Evolutionary conservation across 2,888 invertebrate genomes (phyloP).

Genomic region (Drosophila kuntzei): DNA sequence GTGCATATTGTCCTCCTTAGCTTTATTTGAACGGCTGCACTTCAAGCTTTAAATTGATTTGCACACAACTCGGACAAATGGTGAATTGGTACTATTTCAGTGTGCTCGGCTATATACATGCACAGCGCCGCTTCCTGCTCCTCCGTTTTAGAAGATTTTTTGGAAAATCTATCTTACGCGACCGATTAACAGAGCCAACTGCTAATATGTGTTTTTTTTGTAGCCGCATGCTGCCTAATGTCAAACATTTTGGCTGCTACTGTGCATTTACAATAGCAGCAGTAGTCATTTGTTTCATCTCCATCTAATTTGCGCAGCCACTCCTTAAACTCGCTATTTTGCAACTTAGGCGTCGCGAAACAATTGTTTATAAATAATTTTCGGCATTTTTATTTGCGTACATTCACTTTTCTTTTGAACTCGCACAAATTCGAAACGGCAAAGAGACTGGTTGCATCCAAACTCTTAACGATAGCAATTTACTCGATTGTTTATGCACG

Average conservation of each 20-base stretch:
- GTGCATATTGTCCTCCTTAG: conserved; percentile 16
- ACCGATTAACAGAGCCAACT: neutral
- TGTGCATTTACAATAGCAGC: neutral
- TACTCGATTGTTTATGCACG: too few species aligned
- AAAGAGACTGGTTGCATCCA: too few species aligned
- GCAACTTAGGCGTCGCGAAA: neutral
- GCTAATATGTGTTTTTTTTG: neutral
- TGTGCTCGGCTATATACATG: neutral
- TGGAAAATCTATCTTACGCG: conserved; percentile 3
- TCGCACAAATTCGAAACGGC: too few species aligned
- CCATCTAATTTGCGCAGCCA: neutral
- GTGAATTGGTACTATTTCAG: neutral
- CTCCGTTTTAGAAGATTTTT: conserved; percentile 1
- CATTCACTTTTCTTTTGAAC: too few species aligned
- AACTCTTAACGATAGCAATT: too few species aligned
- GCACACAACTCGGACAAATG: neutral
- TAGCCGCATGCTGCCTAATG: neutral
- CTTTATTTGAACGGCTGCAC: conserved; percentile 2
- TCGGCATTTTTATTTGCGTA: too few species aligned
- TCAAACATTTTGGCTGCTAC: neutral
- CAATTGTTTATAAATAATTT: neutral
- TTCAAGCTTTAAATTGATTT: neutral
- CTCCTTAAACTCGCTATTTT: neutral
- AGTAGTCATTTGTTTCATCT: neutral
- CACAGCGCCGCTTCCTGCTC: conserved; percentile 1